Conservation (phyloP, 2,797 vertebrate genomes). For the Tympanoctomys barrerae region DNA sequence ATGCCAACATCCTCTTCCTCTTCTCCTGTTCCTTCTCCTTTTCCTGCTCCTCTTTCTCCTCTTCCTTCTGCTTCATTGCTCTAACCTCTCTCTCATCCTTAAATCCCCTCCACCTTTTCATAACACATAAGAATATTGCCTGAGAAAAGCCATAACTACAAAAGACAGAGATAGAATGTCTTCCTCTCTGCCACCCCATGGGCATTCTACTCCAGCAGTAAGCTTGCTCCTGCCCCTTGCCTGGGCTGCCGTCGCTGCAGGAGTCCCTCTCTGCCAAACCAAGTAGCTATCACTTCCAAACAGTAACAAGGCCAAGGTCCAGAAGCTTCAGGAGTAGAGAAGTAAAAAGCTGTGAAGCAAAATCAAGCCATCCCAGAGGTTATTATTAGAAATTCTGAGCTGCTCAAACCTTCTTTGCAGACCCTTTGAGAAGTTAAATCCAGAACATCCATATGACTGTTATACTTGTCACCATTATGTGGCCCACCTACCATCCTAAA, state of each 20-base stretch:
- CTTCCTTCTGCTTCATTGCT: background rate
- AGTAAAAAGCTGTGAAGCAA: background rate
- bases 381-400: constrained; percentile 59
- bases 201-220: constrained; percentile 11
- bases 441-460: constrained; percentile 53
- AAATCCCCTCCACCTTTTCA: background rate
- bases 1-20: background rate
- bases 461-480: background rate
- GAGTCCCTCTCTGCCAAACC: constrained; percentile 20
- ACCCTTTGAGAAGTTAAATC: constrained; percentile 66
- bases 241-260: background rate
- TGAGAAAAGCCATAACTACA: constrained; percentile 54
- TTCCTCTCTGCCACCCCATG: background rate
- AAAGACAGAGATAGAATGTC: constrained; percentile 12
- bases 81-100: background rate
- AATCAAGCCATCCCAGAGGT: background rate
- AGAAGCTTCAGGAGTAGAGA: constrained; percentile 15
- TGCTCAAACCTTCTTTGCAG: constrained; percentile 63
- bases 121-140: constrained; percentile 16
- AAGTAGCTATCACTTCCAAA: background rate
- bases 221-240: constrained; percentile 40
- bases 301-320: background rate
- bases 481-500: background rate
- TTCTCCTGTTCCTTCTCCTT: background rate
- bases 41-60: background rate